Percentiles rank a stretch among this genome's conserved stretches.
These are phyloP conservation scores for Diadophis punctatus DNA, from an alignment of 2,113 vertebrate genomes.

Conservation along the genomic window DNA sequence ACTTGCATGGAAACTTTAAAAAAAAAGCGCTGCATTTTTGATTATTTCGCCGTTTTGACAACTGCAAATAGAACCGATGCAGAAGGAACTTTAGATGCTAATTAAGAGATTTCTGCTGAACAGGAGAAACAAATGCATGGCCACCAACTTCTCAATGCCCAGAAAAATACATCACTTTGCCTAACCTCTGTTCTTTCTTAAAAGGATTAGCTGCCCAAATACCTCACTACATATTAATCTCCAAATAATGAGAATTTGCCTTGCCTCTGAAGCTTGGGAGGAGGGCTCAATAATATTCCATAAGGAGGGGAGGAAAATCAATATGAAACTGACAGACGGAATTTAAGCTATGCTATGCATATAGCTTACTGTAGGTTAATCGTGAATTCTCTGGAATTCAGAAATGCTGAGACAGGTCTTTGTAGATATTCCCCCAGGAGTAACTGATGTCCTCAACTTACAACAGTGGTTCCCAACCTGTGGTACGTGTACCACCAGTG, in stretches of 20 bases:
- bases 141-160: background rate
- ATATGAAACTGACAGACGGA: background rate
- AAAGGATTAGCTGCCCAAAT: background rate
- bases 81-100: background rate
- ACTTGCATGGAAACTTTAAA: constrained; percentile 41
- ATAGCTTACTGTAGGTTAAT: background rate
- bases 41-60: background rate
- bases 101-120: background rate
- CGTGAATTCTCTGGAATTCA: background rate
- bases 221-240: background rate
- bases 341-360: background rate
- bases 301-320: background rate
- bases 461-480: too few relatives aligned
- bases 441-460: background rate
- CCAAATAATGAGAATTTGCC: background rate
- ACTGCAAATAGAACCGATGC: background rate
- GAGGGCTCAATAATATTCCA: background rate
- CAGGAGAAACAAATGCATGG: background rate
- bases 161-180: background rate
- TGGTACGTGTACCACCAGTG: too few relatives aligned
- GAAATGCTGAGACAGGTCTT: background rate
- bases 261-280: background rate
- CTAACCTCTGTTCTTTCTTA: background rate
- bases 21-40: constrained; percentile 25
- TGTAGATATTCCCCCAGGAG: background rate